Base-by-base conservation (phyloP, 2,888 invertebrate species). In the Spialia ferax region DNA sequence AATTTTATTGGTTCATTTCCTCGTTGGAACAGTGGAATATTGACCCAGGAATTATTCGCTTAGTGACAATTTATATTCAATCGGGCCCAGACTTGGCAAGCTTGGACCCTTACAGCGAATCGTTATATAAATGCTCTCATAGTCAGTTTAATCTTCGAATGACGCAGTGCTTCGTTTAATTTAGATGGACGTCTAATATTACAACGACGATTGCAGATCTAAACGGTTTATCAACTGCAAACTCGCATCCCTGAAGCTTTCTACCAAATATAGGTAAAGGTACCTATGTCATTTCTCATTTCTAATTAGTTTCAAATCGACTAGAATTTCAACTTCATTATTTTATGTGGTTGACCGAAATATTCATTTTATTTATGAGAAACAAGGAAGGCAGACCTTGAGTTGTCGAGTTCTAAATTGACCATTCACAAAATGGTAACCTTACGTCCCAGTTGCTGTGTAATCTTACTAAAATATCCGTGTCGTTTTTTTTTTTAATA, bases 1-100 rank as follows among this genome's bases (percentile, higher is more conserved):
- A 66, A 66, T 66, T 59, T 54, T 60, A 66, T 66, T 66, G 65
- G 59, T 66, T 66, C 65, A 66, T 66, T 60, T 59, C 65, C 65
- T 59, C 35, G 38, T 10, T 32, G 42, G 65, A 65, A 48, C 65
- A 59, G 38, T 18, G 65, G 59, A 38, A 59, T 67, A 55, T 67
- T 60, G 66, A 61, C 56, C 59, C 45, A 38, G 45, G 66, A 66
- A 63, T 63, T 67, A 69, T 63, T 45, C 62, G 62, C 59, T 69
- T 61, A 59, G 59, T 15, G 52, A 62, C 63, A 57, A 66, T 69
- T 69, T 66, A 69, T 66, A 61, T 59, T 52, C 65, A 65, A 69
- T 69, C 54, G 66, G 57, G 18, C 18, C 26, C 42, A 15, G 29
- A 45, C 52, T 59, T 66, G 66, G 57, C 69, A 50, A 32, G 62